These are phyloP conservation scores for Callimorpha dominula DNA, from an alignment of 2,888 invertebrate species.

Conservation along the genomic window DNA sequence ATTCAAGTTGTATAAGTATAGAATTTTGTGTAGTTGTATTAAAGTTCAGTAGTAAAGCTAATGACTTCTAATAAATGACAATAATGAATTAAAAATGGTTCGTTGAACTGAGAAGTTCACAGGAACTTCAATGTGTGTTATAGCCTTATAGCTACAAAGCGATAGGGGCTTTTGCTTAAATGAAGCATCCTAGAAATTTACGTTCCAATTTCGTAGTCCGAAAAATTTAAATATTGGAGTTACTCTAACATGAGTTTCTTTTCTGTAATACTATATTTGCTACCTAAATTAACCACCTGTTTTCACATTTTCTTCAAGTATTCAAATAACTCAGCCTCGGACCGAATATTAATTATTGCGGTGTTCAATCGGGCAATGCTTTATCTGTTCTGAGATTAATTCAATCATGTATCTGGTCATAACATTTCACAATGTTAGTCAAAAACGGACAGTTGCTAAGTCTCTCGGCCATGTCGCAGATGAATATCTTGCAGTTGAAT, in stretches of 20 bases:
- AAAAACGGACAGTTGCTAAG: constrained; percentile 54
- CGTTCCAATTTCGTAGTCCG: no score
- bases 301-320: constrained; percentile 38
- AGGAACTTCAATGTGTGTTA: no score
- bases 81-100: no score
- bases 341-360: constrained; percentile 28
- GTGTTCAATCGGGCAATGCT: constrained; percentile 39
- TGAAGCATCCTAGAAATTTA: no score
- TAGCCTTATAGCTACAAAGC: no score
- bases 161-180: no score
- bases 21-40: no score
- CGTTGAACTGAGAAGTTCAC: no score
- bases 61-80: no score
- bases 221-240: no score
- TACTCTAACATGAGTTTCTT: neutral
- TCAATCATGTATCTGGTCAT: constrained; percentile 55
- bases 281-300: constrained; percentile 2
- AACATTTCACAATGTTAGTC: constrained; percentile 61
- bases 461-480: constrained; percentile 38
- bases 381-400: constrained; percentile 47
- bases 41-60: no score
- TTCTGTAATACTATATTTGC: neutral
- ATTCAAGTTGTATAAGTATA: no score
- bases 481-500: constrained; percentile 50
- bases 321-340: constrained; percentile 22